Base-by-base conservation (phyloP, 2,888 invertebrate genomes). In the Drosophila pseudotakahashii region DNA sequence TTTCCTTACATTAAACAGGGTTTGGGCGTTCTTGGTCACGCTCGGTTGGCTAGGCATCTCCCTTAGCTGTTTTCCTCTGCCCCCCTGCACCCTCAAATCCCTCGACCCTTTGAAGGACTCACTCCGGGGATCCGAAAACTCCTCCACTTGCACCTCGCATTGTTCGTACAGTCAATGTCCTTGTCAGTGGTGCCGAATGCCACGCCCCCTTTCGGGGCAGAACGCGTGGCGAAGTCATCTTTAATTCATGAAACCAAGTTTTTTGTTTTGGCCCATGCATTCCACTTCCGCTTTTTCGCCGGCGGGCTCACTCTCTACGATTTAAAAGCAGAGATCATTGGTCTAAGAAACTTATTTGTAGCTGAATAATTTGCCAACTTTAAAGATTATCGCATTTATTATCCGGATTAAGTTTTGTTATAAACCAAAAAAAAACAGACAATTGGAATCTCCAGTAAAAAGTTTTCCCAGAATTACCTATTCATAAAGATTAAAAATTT, bases 241-340 rank as follows among this genome's bases (percentile, higher is more conserved):
- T 88, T 89, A 89, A 85, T 85, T 89, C 88, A 89, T 85, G 77
- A 75, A 55, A 36, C 62, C 64, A 69, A 62, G 59, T 73, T 82
- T 57, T 61, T 72, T 71, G 52, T 51, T 53, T 48, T 45, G 10
- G 7, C 26, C 51, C 55, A 26, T 71, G 71, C 71, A 71, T 39
- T 66, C 19, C 42, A 4, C 66, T 44, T 73, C 19, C 39, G 47
- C 13, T 71, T 58, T 48, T 72, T 54, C 58, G 23, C 64, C 67
- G 19, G n/a, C 50, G 16, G 10, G 10, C 41, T 48, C 45, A 30
- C 67, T 47, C 16, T 54, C 64, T 45, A 48, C 52, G 52, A 66
- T 63, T 71, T 61, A 69, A 67, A 58, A 47, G 19, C 16, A 16
- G 26, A 39, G 37, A n/a, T 32, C 37, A 4, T 11, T 10, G 14